Conservation (phyloP, 2,797 vertebrate species). For the Anabacerthia variegaticeps region DNA sequence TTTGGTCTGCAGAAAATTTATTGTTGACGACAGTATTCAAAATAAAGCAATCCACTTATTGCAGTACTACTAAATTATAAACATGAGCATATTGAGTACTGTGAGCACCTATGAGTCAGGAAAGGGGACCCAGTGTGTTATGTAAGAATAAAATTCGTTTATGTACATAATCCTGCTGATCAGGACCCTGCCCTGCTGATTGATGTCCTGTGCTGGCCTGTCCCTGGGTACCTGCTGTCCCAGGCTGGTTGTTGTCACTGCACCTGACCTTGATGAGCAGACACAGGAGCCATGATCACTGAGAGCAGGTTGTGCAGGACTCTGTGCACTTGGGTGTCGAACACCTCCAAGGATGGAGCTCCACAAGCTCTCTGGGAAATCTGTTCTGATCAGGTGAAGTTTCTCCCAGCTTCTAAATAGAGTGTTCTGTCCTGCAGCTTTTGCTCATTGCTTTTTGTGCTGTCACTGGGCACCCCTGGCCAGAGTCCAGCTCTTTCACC, state of each 20-base stretch:
- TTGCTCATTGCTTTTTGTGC: neutral
- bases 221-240: neutral
- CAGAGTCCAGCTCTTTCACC: neutral
- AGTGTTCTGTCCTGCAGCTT: neutral
- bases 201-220: neutral
- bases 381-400: neutral
- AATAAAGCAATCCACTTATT: neutral
- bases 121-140: neutral
- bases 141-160: neutral
- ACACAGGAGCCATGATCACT: neutral
- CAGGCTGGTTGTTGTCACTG: neutral
- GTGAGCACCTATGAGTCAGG: neutral
- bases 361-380: neutral
- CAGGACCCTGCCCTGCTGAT: neutral
- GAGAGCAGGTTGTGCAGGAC: neutral
- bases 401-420: neutral
- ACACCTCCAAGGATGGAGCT: neutral
- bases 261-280: neutral
- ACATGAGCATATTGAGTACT: neutral
- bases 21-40: neutral
- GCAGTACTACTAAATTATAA: neutral
- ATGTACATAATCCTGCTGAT: neutral
- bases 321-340: neutral
- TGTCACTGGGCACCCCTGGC: neutral
- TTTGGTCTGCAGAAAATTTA: neutral